Evolutionary conservation across 2,797 vertebrate species (phyloP).

Genomic region (Chaenodraco wilsoni): DNA sequence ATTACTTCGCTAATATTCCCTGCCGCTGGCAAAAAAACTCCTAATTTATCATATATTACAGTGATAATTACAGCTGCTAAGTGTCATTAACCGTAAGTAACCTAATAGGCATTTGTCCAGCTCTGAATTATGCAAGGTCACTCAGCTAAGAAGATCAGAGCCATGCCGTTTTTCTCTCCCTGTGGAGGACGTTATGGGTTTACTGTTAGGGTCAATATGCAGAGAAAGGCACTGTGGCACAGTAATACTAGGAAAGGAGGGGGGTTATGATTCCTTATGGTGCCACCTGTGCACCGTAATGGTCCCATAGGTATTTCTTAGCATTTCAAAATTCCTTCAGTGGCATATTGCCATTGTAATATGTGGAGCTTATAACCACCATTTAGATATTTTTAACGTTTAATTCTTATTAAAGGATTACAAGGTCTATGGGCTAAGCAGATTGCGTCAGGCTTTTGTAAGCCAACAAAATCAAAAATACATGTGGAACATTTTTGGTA

Average conservation of each 20-base stretch:
- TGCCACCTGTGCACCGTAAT: background rate
- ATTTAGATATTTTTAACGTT: background rate
- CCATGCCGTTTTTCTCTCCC: background rate
- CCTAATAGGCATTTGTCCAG: slow-evolving; percentile 53
- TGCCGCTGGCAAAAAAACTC: slow-evolving; percentile 18
- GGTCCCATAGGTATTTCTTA: background rate
- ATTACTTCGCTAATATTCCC: slow-evolving; percentile 37
- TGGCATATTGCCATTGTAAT: background rate
- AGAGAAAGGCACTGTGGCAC: background rate
- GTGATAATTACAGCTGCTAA: slow-evolving; percentile 52
- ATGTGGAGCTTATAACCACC: background rate
- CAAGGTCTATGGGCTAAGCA: background rate
- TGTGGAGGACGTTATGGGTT: slow-evolving; percentile 22
- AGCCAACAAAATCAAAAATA: background rate
- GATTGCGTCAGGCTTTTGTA: background rate
- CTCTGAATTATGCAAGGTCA: slow-evolving; percentile 55
- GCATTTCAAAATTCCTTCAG: background rate
- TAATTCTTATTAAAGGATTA: background rate
- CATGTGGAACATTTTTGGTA: background rate
- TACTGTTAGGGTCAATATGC: slow-evolving; percentile 32
- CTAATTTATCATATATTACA: slow-evolving; percentile 59
- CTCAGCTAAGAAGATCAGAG: slow-evolving; percentile 25
- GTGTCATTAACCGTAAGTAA: slow-evolving; percentile 60
- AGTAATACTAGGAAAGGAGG: background rate
- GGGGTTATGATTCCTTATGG: slow-evolving; percentile 5